These are phyloP conservation scores for Fukomys damarensis DNA, from an alignment of 2,113 vertebrate species.

Conservation along the genomic window DNA sequence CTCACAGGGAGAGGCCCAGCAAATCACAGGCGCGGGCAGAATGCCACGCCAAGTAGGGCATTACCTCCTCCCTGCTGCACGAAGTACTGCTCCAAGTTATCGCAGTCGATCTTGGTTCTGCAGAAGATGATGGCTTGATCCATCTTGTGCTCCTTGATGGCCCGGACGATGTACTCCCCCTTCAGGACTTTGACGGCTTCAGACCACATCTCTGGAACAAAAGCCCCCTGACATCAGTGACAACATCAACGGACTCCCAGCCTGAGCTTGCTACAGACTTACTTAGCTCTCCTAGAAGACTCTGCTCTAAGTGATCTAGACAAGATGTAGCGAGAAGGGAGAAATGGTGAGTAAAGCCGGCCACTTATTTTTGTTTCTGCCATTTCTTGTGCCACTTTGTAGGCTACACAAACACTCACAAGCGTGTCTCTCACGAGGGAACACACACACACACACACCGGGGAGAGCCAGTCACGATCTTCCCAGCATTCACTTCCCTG, in stretches of 20 bases:
- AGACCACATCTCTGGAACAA: slow-evolving; percentile 95
- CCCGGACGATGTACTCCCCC: slow-evolving; percentile 94
- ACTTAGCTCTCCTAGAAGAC: not conserved
- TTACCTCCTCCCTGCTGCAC: slow-evolving; percentile 97
- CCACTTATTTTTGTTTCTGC: not conserved
- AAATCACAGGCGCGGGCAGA: not conserved
- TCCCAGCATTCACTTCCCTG: not conserved
- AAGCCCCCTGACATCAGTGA: not conserved
- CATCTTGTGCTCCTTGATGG: slow-evolving; percentile 99
- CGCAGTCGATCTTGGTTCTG: slow-evolving; percentile 98
- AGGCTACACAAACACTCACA: not conserved
- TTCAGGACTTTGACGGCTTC: slow-evolving; percentile 98
- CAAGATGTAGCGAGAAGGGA: not conserved
- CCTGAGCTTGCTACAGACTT: not conserved
- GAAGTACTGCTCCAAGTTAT: slow-evolving; percentile 98
- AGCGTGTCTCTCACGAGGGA: slow-evolving; percentile 89
- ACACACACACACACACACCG: not conserved
- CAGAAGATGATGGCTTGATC: slow-evolving; percentile 99
- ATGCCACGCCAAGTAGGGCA: not conserved
- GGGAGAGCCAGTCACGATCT: not conserved
- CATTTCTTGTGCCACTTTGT: not conserved
- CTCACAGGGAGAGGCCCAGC: not conserved
- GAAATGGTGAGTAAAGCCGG: not conserved
- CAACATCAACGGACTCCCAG: slow-evolving; percentile 6
- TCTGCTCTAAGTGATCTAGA: not conserved